Evolutionary conservation across 2,113 vertebrate species (phyloP), one percentile per base, ranked within the genome.

Genomic region (Stercorarius parasiticus): DNA sequence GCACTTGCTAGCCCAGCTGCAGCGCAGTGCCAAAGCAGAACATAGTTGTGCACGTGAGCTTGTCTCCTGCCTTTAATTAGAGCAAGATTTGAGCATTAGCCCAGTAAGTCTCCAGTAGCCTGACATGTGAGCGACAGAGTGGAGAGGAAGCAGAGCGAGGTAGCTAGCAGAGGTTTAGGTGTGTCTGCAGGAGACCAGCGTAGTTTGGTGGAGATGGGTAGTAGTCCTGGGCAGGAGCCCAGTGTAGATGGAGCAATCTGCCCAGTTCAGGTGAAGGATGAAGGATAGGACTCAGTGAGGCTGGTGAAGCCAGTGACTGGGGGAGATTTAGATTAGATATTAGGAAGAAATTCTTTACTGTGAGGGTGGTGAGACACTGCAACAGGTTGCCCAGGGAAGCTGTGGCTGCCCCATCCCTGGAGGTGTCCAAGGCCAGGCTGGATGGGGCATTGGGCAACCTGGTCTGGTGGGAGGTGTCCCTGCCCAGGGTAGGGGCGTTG

Each of bases 31-130:
- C 62, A 18, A 25, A 58, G 74, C 49, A 59, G 22, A 72, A 20
- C 18, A 0, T 13, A 36, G 29, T 18, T 52, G 40, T 49, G 49
- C 47, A 11, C 0, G 0, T 62, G 13, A 49, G 15, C 29, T 34
- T 47, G 38, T 19, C 40, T 73, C 29, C 43, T 65, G 23, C 18
- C 79, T 45, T 73, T 69, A 34, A 32, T 67, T 67, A 69, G 22
- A 59, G 55, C 27, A 26, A 27, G 32, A 20, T 67, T 40, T 59
- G 26, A 67, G 36, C 32, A 1, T n/a, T 71, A 56, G 47, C 76
- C 43, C 38, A 6, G 40, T 4, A 7, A 16, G n/a, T 27, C 59
- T 74, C 50, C 47, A 15, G 38, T 3, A n/a, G 47, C 70, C 43
- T 47, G 66, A 40, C 0, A 1, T 11, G n/a, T 15, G 65, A 43